These are phyloP conservation scores for Monarcha castaneiventris DNA, from an alignment of 2,113 vertebrate genomes.

Conservation along the genomic window DNA sequence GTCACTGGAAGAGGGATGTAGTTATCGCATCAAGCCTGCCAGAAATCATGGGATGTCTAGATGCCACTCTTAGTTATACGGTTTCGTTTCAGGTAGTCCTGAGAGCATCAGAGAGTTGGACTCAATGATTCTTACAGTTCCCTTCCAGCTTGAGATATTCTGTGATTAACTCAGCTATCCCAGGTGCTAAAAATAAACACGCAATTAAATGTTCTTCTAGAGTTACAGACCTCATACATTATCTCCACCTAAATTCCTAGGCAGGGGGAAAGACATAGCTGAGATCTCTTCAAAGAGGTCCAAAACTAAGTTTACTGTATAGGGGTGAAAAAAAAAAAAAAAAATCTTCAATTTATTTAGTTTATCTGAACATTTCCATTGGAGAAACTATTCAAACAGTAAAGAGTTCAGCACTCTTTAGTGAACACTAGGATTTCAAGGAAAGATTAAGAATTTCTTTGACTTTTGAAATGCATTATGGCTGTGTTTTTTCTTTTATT, in stretches of 20 bases:
- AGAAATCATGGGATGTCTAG: background rate
- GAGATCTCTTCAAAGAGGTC: background rate
- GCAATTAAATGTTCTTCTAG: background rate
- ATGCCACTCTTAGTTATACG: fast-evolving
- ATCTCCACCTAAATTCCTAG: background rate
- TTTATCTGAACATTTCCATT: background rate
- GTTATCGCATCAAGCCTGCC: background rate
- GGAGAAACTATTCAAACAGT: background rate
- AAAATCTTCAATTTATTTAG: background rate
- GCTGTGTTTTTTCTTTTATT: background rate
- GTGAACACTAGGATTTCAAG: background rate
- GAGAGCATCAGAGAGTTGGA: background rate
- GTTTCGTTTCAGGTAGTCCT: background rate
- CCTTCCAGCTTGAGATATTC: background rate
- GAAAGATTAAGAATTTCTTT: background rate
- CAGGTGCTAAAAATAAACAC: background rate
- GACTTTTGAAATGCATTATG: background rate
- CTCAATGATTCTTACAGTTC: background rate
- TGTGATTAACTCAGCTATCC: background rate
- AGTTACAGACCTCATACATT: background rate
- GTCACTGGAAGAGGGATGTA: background rate
- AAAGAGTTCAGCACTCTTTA: background rate
- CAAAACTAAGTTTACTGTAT: background rate
- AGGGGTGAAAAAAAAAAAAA: background rate
- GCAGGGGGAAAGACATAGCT: background rate